phyloP scores from a whole-genome alignment of 2,888 invertebrate genomes.

The Megaustenia siamemsis region DNA sequence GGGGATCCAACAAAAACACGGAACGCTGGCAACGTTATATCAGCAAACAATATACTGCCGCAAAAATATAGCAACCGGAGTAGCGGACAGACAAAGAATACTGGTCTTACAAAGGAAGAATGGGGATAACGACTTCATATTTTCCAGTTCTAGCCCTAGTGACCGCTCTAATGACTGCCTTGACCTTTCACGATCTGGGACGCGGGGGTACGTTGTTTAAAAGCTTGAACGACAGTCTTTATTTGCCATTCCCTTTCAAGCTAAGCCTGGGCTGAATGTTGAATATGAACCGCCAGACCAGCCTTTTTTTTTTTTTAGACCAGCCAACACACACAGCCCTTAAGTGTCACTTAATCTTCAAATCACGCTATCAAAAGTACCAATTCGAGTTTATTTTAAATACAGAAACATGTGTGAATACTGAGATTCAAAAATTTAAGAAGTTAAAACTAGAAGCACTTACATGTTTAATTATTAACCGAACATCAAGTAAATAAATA shows the following conservation, averaged over 20 bases:
- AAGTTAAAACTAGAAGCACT: too few relatives aligned
- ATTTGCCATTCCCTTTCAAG: background rate
- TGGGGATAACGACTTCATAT: background rate
- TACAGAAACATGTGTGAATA: too few relatives aligned
- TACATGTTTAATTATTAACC: too few relatives aligned
- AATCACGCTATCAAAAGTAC: background rate
- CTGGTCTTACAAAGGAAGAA: background rate
- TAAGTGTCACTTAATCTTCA: background rate
- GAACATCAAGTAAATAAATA: too few relatives aligned
- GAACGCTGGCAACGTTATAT: background rate
- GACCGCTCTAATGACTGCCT: too few relatives aligned
- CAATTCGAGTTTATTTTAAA: too few relatives aligned
- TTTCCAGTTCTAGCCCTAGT: too few relatives aligned
- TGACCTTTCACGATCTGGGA: background rate
- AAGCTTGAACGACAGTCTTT: background rate
- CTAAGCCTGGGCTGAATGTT: background rate
- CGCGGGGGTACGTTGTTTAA: background rate
- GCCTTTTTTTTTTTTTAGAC: too few relatives aligned
- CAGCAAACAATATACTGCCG: background rate
- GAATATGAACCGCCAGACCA: background rate
- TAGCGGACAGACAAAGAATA: background rate
- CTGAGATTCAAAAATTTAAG: too few relatives aligned
- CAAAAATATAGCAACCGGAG: background rate
- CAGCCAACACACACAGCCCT: background rate
- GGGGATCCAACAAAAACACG: background rate